phyloP scores from a whole-genome alignment of 2,888 invertebrate species.

The Marronus borbonicus region DNA sequence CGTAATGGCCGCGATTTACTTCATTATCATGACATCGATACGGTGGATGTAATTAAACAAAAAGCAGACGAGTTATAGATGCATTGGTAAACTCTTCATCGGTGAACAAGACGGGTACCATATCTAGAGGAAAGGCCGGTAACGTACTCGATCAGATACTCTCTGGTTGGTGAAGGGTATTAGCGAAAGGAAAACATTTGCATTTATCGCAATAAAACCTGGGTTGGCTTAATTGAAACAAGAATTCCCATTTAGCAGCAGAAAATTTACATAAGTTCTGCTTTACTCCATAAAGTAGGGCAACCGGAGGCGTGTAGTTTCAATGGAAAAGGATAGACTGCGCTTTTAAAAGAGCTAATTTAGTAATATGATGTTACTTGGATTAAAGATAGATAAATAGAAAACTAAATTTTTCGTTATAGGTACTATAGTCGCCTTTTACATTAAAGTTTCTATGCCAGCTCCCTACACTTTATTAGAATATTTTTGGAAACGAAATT shows the following conservation, averaged over 20 bases:
- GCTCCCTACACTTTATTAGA: too few relatives aligned
- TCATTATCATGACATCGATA: conserved; percentile 1
- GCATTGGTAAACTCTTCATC: not conserved
- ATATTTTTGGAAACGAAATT: too few relatives aligned
- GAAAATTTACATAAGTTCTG: conserved; percentile 12
- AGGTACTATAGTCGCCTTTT: too few relatives aligned
- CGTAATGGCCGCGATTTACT: not conserved
- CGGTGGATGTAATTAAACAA: not conserved
- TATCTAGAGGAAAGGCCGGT: not conserved
- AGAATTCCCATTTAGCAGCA: conserved; percentile 4
- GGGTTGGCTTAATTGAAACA: conserved; percentile 34
- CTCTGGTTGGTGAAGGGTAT: not conserved
- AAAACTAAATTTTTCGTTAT: too few relatives aligned
- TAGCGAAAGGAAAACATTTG: conserved; percentile 8
- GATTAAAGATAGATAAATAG: too few relatives aligned
- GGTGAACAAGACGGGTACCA: not conserved
- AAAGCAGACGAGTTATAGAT: not conserved
- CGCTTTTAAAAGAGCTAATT: too few relatives aligned
- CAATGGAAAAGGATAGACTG: too few relatives aligned
- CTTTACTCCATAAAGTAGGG: not conserved
- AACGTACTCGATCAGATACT: not conserved
- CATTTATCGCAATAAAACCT: conserved; percentile 5
- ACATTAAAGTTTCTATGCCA: too few relatives aligned
- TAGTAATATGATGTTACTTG: too few relatives aligned
- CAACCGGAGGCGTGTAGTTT: too few relatives aligned